Conservation (phyloP, 2,888 invertebrate species). For the Metopia argyrocephala region DNA sequence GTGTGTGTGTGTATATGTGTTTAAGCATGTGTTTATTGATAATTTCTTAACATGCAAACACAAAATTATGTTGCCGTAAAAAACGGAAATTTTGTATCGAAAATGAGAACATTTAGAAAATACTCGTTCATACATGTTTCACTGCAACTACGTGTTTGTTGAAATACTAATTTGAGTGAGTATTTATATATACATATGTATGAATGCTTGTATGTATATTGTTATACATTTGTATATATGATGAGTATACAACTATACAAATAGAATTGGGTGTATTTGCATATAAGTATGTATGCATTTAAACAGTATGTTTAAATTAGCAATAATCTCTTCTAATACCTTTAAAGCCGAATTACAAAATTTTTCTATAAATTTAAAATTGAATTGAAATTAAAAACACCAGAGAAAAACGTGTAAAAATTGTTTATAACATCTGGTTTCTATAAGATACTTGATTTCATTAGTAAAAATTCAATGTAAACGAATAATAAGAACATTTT, state of each 20-base stretch:
- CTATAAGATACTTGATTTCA: too few species aligned
- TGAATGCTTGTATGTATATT: too few species aligned
- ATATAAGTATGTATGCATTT: background rate
- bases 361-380: too few species aligned
- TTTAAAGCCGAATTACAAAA: too few species aligned
- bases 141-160: conserved; percentile 49
- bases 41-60: conserved; percentile 40
- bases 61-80: conserved; percentile 6
- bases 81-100: conserved; percentile 16
- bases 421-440: too few species aligned
- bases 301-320: background rate
- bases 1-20: background rate
- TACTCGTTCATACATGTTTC: conserved; percentile 31
- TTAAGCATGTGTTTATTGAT: conserved; percentile 22
- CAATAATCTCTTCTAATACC: background rate
- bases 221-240: too few species aligned
- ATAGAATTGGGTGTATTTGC: background rate
- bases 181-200: too few species aligned
- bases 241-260: too few species aligned
- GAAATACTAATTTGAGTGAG: conserved; percentile 23
- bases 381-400: too few species aligned
- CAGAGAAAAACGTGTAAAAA: too few species aligned
- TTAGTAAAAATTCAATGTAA: too few species aligned
- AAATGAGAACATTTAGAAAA: conserved; percentile 18
- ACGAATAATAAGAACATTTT: too few species aligned